Percentiles rank a stretch among this genome's conserved stretches.
These are phyloP conservation scores for Heliconius ismenius DNA, from an alignment of 2,888 invertebrate species.

Conservation along the genomic window DNA sequence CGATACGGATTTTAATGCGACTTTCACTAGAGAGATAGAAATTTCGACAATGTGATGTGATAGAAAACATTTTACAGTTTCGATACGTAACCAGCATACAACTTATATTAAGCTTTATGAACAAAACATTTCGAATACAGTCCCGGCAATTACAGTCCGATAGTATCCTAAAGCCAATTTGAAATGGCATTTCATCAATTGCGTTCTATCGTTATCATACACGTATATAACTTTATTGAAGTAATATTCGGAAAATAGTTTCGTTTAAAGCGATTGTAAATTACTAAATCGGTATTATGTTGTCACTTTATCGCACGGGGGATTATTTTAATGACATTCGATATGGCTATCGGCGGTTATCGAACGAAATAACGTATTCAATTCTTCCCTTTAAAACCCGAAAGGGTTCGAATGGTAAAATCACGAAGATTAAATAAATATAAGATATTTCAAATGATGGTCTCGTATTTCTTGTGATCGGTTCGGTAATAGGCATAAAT, in stretches of 20 bases:
- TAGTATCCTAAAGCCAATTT: slow-evolving; percentile 28
- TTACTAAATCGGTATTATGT: slow-evolving; percentile 58
- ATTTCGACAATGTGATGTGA: too few relatives aligned
- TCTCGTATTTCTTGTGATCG: slow-evolving; percentile 67
- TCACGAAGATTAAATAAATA: too few relatives aligned
- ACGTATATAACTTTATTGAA: slow-evolving; percentile 31
- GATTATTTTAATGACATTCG: slow-evolving; percentile 63
- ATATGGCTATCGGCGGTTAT: slow-evolving; percentile 10
- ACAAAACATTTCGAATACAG: slow-evolving; percentile 22
- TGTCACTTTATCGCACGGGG: slow-evolving; percentile 50
- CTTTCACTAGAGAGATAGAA: too few relatives aligned
- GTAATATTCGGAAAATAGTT: slow-evolving; percentile 44
- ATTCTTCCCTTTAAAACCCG: neutral
- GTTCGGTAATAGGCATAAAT: slow-evolving; percentile 77
- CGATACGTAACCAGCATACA: slow-evolving; percentile 6
- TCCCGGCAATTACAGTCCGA: slow-evolving; percentile 24
- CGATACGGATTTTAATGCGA: too few relatives aligned
- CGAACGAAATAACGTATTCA: neutral
- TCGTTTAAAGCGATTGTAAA: slow-evolving; percentile 48
- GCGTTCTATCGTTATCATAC: slow-evolving; percentile 15
- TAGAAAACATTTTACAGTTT: too few relatives aligned
- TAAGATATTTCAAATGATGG: slow-evolving; percentile 39
- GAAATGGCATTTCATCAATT: slow-evolving; percentile 37
- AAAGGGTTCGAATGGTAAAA: slow-evolving; percentile 16
- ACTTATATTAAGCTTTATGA: slow-evolving; percentile 13